A percentile compares a stretch with the other conserved stretches of the same genome.
phyloP scores from a whole-genome alignment of 2,113 vertebrate genomes.

The Ochotona princeps region DNA sequence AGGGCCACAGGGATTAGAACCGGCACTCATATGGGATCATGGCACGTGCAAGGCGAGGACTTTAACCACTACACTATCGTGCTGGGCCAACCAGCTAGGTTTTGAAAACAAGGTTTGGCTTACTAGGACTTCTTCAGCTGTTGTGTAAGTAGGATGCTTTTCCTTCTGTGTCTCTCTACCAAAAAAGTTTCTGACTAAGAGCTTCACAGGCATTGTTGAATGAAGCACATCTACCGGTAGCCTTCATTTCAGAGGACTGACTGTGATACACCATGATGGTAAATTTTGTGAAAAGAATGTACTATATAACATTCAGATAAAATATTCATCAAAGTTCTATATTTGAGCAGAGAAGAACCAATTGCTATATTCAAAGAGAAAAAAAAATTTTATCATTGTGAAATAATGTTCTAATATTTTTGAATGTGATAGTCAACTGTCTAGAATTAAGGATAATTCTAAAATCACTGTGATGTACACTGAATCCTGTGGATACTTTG shows the following conservation, averaged over 20 bases:
- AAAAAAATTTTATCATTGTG: background rate
- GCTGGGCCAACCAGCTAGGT: background rate
- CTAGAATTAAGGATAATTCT: background rate
- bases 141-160: background rate
- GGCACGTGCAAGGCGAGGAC: no score
- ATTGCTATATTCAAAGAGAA: conserved; percentile 21
- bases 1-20: no score
- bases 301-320: background rate
- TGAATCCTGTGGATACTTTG: background rate
- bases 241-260: background rate
- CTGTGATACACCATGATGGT: background rate
- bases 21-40: no score
- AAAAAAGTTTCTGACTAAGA: background rate
- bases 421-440: background rate
- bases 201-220: background rate
- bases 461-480: background rate
- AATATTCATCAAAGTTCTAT: background rate
- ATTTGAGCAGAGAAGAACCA: background rate
- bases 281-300: background rate
- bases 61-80: no score
- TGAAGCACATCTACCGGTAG: background rate
- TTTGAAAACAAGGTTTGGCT: background rate
- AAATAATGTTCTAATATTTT: conserved; percentile 8
- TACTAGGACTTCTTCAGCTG: background rate
- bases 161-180: background rate